These are phyloP conservation scores for Troides aeacus DNA, from an alignment of 2,888 invertebrate genomes.

Conservation along the genomic window DNA sequence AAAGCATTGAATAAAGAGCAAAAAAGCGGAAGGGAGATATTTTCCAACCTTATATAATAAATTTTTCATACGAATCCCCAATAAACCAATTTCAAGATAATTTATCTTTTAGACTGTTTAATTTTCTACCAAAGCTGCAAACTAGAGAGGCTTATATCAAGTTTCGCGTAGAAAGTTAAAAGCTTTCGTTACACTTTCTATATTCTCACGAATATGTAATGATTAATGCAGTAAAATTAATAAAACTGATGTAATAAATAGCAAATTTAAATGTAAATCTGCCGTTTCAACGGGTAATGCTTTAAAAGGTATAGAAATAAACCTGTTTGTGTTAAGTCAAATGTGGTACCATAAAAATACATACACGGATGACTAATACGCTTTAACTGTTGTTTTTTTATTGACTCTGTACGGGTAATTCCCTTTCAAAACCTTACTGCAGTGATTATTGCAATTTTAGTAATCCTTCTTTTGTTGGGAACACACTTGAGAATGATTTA, in stretches of 20 bases:
- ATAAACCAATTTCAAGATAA: too few relatives aligned
- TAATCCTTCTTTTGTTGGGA: too few relatives aligned
- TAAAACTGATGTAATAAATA: neutral
- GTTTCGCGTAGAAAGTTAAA: neutral
- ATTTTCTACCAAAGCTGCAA: too few relatives aligned
- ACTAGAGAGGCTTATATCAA: too few relatives aligned
- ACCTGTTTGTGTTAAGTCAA: conserved; percentile 2
- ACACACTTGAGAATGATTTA: too few relatives aligned
- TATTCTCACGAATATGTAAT: neutral
- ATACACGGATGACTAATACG: neutral
- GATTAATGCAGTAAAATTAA: neutral
- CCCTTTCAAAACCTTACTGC: neutral
- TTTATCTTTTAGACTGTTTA: too few relatives aligned
- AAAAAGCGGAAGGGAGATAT: too few relatives aligned
- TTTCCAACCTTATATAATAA: too few relatives aligned
- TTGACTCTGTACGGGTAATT: neutral
- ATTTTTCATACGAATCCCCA: too few relatives aligned
- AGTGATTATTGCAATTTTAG: too few relatives aligned
- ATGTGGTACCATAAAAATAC: neutral
- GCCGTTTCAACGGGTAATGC: conserved; percentile 3
- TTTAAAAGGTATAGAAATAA: neutral
- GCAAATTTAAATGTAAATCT: neutral
- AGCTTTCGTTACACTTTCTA: neutral
- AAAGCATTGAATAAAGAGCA: too few relatives aligned
- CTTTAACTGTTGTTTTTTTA: neutral